Evolutionary conservation across 2,113 vertebrate species (phyloP).

Genomic region (Illadopsis cleaveri): DNA sequence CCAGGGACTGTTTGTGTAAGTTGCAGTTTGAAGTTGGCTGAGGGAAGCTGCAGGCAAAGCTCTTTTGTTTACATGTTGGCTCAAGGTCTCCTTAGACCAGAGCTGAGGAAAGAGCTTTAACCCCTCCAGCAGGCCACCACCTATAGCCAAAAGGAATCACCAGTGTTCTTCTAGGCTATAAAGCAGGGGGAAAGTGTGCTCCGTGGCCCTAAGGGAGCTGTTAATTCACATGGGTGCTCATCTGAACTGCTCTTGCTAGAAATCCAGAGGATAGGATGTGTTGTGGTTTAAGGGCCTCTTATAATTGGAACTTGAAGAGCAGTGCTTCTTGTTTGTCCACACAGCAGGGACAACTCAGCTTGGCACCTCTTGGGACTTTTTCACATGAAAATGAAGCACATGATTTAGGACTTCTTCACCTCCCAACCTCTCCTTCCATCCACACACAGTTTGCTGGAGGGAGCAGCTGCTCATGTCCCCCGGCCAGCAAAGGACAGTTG

Average conservation of each 20-base stretch:
- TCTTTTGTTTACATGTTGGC: not conserved
- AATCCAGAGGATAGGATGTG: not conserved
- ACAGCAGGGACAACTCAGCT: not conserved
- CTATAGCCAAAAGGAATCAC: not conserved
- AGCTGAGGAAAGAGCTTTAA: not conserved
- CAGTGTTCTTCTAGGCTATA: not conserved
- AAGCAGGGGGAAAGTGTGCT: not conserved
- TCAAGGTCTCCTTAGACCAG: not conserved
- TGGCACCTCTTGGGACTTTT: not conserved
- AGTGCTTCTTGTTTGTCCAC: not conserved
- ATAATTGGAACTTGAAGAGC: not conserved
- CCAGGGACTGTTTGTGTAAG: not conserved
- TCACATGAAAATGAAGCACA: rapidly evolving
- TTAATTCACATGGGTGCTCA: not conserved
- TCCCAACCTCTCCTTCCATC: not conserved
- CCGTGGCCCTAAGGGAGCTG: not conserved
- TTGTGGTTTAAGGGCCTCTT: not conserved
- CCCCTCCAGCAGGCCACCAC: not conserved
- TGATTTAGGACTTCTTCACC: not conserved
- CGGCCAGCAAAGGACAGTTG: not conserved
- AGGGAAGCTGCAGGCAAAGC: not conserved
- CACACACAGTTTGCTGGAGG: not conserved
- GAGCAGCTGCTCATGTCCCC: not conserved
- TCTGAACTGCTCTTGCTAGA: not conserved
- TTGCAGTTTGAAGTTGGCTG: not conserved